phyloP scores from a whole-genome alignment of 1,140 invertebrate species.

The Holcopasites calliopsidis region DNA sequence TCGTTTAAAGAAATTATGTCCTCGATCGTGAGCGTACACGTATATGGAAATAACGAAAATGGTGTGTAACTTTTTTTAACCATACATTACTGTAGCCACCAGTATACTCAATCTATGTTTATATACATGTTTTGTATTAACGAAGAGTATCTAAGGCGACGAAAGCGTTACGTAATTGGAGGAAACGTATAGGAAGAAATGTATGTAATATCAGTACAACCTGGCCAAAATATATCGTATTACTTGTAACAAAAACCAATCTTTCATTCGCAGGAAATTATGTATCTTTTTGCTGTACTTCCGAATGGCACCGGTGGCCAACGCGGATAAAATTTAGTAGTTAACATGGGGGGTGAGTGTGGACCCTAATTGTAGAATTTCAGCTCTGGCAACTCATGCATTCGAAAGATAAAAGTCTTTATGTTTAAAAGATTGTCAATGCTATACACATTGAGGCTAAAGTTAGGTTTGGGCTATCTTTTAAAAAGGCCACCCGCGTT shows the following conservation, averaged over 20 bases:
- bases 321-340: too few species aligned
- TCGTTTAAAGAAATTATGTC: slow-evolving; percentile 49
- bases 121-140: slow-evolving; percentile 80
- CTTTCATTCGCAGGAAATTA: too few species aligned
- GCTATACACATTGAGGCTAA: too few species aligned
- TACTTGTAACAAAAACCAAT: slow-evolving; percentile 45
- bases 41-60: slow-evolving; percentile 53
- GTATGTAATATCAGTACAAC: slow-evolving; percentile 54
- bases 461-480: too few species aligned
- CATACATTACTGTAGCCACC: slow-evolving; percentile 77
- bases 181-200: slow-evolving; percentile 42
- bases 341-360: too few species aligned
- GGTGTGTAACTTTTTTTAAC: slow-evolving; percentile 71
- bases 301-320: too few species aligned
- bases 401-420: too few species aligned
- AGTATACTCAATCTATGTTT: slow-evolving; percentile 79
- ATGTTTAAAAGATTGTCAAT: too few species aligned
- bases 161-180: slow-evolving; percentile 23
- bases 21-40: slow-evolving; percentile 46
- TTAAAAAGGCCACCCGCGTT: too few species aligned
- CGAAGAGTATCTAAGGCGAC: slow-evolving; percentile 58
- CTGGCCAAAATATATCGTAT: slow-evolving; percentile 58
- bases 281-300: neutral
- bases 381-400: too few species aligned
- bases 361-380: too few species aligned